Evolutionary conservation across 2,113 vertebrate species (phyloP).

Genomic region (Meleagris gallopavo): DNA sequence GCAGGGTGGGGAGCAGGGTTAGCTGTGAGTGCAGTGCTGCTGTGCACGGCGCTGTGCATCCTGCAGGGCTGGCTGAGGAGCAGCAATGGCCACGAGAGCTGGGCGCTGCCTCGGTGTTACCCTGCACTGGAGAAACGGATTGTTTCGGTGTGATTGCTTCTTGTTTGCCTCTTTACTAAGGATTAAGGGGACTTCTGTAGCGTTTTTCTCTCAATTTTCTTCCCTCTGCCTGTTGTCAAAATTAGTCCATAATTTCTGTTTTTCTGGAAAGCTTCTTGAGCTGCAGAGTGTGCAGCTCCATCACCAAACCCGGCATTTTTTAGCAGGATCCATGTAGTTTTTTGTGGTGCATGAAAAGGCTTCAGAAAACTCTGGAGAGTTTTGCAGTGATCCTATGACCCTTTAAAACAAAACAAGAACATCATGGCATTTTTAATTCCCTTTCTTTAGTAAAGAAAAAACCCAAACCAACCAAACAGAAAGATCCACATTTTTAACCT

Average conservation of each 20-base stretch:
- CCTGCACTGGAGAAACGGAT: not conserved
- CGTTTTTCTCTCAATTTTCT: not conserved
- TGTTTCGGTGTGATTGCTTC: not conserved
- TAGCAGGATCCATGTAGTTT: slow-evolving; percentile 87
- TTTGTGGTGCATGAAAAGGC: slow-evolving; percentile 86
- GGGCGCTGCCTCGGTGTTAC: not conserved
- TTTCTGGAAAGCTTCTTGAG: not conserved
- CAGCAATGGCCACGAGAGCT: not conserved
- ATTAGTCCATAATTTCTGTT: not conserved
- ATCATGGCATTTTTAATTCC: not conserved
- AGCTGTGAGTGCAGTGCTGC: not conserved
- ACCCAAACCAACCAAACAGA: not conserved
- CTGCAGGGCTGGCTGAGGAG: not conserved
- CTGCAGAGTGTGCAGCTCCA: not conserved
- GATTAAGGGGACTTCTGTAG: not conserved
- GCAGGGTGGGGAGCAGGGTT: not conserved
- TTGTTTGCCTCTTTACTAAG: not conserved
- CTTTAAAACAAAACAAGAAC: slow-evolving; percentile 72
- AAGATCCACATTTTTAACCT: not conserved
- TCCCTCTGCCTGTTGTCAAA: not conserved
- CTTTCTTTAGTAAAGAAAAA: not conserved
- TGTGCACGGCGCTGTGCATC: not conserved
- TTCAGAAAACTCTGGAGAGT: slow-evolving; percentile 92
- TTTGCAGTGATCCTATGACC: slow-evolving; percentile 93
- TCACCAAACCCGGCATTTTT: slow-evolving; percentile 93